Conservation (phyloP, 2,113 vertebrate genomes). For the Caranx melampygus region DNA sequence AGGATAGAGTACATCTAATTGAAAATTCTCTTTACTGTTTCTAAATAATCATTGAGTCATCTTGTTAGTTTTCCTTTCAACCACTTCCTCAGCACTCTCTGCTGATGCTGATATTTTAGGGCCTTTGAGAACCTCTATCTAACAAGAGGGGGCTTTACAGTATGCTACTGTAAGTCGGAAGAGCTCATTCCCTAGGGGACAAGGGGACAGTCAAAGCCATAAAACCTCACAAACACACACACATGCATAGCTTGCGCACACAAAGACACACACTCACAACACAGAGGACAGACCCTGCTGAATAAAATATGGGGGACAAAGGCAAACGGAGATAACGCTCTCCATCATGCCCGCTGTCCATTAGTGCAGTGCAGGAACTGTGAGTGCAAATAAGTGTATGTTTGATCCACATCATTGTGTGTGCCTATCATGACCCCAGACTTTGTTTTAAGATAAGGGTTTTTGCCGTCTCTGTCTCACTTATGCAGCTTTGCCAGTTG, state of each 20-base stretch:
- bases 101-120: constrained; percentile 56
- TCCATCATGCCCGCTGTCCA: constrained; percentile 50
- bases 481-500: constrained; percentile 24
- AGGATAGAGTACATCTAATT: constrained; percentile 61
- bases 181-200: constrained; percentile 46
- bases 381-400: constrained; percentile 58
- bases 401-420: constrained; percentile 58
- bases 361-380: constrained; percentile 47
- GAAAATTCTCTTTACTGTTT: constrained; percentile 71
- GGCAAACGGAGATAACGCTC: constrained; percentile 63
- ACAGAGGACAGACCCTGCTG: constrained; percentile 51
- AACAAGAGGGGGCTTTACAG: constrained; percentile 39
- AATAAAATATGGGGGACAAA: constrained; percentile 76
- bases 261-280: constrained; percentile 21
- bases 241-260: constrained; percentile 6
- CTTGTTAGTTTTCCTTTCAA: constrained; percentile 67
- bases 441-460: constrained; percentile 53
- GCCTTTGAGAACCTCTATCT: constrained; percentile 60
- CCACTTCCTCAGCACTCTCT: constrained; percentile 58
- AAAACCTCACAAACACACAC: constrained; percentile 22
- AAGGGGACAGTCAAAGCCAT: constrained; percentile 45
- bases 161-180: constrained; percentile 31
- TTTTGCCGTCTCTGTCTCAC: constrained; percentile 27
- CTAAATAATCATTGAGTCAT: constrained; percentile 73
- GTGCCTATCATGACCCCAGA: constrained; percentile 36